phyloP scores from a whole-genome alignment of 1,140 invertebrate species.

The Cyclina sinensis region DNA sequence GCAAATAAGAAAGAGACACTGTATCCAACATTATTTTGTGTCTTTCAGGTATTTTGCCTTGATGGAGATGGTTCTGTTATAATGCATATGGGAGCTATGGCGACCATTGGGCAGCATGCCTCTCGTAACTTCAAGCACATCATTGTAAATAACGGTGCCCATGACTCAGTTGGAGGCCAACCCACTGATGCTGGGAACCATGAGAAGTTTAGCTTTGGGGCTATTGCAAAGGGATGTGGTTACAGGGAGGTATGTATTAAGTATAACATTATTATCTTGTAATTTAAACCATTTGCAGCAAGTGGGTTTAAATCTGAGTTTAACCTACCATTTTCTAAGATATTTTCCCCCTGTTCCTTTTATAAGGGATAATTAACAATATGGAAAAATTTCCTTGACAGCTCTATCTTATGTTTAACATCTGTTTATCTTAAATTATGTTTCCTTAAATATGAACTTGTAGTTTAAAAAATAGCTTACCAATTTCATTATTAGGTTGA shows the following conservation, averaged over 20 bases:
- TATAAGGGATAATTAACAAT: too few species aligned
- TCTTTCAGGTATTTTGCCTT: constrained; percentile 84
- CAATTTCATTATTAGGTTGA: too few species aligned
- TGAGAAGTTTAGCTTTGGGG: constrained; percentile 83
- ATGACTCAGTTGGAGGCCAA: constrained; percentile 88
- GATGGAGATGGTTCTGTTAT: constrained; percentile 87
- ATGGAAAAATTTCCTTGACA: too few species aligned
- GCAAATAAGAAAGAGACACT: background rate
- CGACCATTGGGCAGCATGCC: constrained; percentile 85
- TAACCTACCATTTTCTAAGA: too few species aligned
- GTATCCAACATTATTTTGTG: background rate
- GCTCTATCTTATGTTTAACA: too few species aligned
- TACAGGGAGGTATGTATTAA: constrained; percentile 86
- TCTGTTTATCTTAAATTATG: too few species aligned
- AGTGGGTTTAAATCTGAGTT: too few species aligned
- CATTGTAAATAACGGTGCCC: constrained; percentile 87
- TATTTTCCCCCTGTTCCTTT: too few species aligned
- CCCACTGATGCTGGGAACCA: constrained; percentile 84
- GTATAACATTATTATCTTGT: too few species aligned
- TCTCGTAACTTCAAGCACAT: constrained; percentile 87
- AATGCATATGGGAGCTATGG: constrained; percentile 87
- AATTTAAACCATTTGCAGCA: too few species aligned
- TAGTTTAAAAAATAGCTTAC: too few species aligned
- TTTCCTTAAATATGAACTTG: too few species aligned
- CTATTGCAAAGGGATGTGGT: constrained; percentile 85